A percentile compares a stretch with the other conserved stretches of the same genome.
Evolutionary conservation across 2,888 invertebrate species (phyloP).

Genomic region (Ischnura elegans): DNA sequence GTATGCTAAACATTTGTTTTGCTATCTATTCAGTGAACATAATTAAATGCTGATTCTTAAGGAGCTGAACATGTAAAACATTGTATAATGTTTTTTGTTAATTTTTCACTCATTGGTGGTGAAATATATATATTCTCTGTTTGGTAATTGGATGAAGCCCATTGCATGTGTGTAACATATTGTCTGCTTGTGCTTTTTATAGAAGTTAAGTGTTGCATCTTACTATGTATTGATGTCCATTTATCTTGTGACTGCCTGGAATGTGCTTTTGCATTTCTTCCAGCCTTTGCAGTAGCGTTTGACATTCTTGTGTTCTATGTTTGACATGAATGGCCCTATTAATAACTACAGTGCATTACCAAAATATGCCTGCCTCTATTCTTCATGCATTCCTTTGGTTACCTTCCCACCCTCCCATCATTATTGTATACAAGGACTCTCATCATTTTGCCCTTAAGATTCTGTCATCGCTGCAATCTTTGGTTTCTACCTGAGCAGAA

Average conservation of each 20-base stretch:
- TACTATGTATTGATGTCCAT: not conserved
- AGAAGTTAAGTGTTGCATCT: not conserved
- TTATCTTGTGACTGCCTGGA: not conserved
- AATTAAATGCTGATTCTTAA: not conserved
- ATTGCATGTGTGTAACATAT: not conserved
- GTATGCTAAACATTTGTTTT: not conserved
- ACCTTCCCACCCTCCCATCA: not conserved
- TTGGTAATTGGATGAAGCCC: not conserved
- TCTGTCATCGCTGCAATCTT: not conserved
- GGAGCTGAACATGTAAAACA: not conserved
- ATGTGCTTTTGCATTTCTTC: not conserved
- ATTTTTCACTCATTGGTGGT: not conserved
- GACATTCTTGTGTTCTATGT: not conserved
- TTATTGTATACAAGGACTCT: not conserved
- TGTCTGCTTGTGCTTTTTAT: not conserved
- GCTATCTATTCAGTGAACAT: not conserved
- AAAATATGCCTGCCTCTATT: not conserved
- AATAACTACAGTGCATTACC: not conserved
- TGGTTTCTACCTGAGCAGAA: not conserved
- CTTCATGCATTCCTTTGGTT: not conserved
- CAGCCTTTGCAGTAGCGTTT: conserved; percentile 10
- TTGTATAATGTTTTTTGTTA: not conserved
- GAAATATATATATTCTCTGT: not conserved
- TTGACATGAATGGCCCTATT: not conserved
- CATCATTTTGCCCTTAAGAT: not conserved